phyloP scores from a whole-genome alignment of 2,888 invertebrate species.

The Chorisops tibialis region DNA sequence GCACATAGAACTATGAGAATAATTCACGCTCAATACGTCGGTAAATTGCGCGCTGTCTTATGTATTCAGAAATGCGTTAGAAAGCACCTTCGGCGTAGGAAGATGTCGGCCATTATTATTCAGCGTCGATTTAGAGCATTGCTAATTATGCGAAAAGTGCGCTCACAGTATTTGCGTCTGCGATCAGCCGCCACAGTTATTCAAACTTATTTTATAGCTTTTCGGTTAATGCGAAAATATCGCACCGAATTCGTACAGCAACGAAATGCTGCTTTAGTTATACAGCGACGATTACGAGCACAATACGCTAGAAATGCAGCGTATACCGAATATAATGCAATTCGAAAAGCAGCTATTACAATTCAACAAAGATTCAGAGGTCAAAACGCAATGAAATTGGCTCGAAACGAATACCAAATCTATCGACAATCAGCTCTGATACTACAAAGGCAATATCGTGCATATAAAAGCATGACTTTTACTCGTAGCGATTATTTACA shows the following conservation, averaged over 20 bases:
- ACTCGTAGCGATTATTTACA: slow-evolving; percentile 40
- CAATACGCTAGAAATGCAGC: slow-evolving; percentile 22
- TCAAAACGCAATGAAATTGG: slow-evolving; percentile 38
- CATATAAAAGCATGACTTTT: slow-evolving; percentile 40
- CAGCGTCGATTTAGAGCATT: slow-evolving; percentile 52
- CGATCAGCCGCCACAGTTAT: slow-evolving; percentile 38
- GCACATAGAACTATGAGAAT: slow-evolving; percentile 32
- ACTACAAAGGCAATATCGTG: slow-evolving; percentile 52
- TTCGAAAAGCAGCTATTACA: slow-evolving; percentile 38
- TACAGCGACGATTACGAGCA: slow-evolving; percentile 49
- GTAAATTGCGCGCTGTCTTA: slow-evolving; percentile 24
- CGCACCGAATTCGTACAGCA: slow-evolving; percentile 37
- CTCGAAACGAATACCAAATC: slow-evolving; percentile 36
- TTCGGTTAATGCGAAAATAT: slow-evolving; percentile 30
- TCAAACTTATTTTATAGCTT: slow-evolving; percentile 44
- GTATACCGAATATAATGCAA: slow-evolving; percentile 23
- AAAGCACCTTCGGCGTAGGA: background rate
- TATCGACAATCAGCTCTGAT: slow-evolving; percentile 45
- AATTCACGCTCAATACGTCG: slow-evolving; percentile 37
- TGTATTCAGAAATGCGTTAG: background rate
- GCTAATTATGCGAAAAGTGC: slow-evolving; percentile 39
- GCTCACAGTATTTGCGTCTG: slow-evolving; percentile 39
- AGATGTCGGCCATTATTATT: slow-evolving; percentile 29
- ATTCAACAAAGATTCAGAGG: slow-evolving; percentile 44
- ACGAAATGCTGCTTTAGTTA: slow-evolving; percentile 35